These are phyloP conservation scores for Amniataba percoides DNA, from an alignment of 2,797 vertebrate species.

Conservation along the genomic window DNA sequence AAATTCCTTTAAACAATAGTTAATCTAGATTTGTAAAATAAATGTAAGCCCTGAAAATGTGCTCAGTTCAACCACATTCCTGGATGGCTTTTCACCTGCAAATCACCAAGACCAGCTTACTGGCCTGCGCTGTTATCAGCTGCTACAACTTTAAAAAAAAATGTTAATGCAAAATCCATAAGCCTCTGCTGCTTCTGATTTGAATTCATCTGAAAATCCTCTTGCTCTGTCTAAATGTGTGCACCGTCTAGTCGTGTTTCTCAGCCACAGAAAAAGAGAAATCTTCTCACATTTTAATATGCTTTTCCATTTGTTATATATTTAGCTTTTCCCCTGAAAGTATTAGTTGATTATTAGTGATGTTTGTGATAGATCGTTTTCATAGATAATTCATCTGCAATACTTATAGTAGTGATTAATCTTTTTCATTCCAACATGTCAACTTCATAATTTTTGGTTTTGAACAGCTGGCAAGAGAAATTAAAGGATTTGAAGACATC, in stretches of 20 bases:
- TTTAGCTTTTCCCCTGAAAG: neutral
- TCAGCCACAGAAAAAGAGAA: too few species aligned
- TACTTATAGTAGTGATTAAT: neutral
- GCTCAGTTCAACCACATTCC: neutral
- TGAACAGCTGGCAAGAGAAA: neutral
- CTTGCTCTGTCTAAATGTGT: neutral
- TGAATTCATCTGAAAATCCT: neutral
- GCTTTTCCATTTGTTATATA: neutral
- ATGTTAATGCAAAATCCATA: conserved; percentile 6
- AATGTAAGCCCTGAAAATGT: neutral
- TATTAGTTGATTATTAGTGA: neutral
- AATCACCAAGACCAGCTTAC: neutral
- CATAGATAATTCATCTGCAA: neutral
- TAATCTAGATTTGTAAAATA: conserved; percentile 2
- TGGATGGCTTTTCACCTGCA: neutral
- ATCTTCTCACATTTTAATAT: neutral
- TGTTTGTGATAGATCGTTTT: too few species aligned
- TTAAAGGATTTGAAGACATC: neutral
- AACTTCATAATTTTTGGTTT: neutral
- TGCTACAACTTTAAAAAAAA: neutral
- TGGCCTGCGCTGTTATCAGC: neutral
- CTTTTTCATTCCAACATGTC: neutral
- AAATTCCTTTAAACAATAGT: neutral
- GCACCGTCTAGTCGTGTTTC: too few species aligned
- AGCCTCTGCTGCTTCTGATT: neutral